Evolutionary conservation across 2,113 vertebrate genomes (phyloP), one percentile per base, ranked within the genome.

Genomic region (Rostratula benghalensis): DNA sequence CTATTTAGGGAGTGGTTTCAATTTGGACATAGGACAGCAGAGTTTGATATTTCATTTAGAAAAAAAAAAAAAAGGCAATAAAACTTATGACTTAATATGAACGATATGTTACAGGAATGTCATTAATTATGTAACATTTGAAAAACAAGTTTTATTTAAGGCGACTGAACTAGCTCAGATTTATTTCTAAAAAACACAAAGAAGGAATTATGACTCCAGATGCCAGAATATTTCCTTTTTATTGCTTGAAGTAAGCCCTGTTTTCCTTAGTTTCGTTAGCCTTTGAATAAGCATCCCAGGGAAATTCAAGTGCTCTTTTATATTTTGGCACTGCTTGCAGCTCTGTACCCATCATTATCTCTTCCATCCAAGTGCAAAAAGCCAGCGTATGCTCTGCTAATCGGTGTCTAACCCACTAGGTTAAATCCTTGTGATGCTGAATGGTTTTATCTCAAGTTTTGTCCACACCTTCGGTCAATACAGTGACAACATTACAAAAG

Each of bases 1-100:
- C 65, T 56, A 3, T 39, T 89, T 25, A 81, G 61, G 57, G 65
- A 92, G 48, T 41, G 65, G 48, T 64, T 95, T 95, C 73, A 53
- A 5, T 87, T 17, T 92, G 73, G 73, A 89, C 1, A 7, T 5
- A 68, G 43, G 83, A 79, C 73, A 91, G 60, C 41, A 78, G 35
- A 80, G 67, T 63, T 59, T 78, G 75, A 46, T 69, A 73, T 14
- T 95, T 83, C 46, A 59, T 74, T 90, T 85, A 73, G 48, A 35
- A 63, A 83, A 80, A 83, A 46, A 64, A 53, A 89, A 39, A 39
- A 39, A 39, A 39, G 39, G 39, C 79, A 79, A 81, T 93, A 79
- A 82, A 73, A 87, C 41, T 95, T 90, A 68, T 16, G 37, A 93
- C 45, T 93, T 95, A 93, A 92, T 90, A 89, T 9, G 48, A 95